A percentile compares a stretch with the other conserved stretches of the same genome.
phyloP scores from a whole-genome alignment of 2,888 invertebrate genomes.

The Formica aserva region DNA sequence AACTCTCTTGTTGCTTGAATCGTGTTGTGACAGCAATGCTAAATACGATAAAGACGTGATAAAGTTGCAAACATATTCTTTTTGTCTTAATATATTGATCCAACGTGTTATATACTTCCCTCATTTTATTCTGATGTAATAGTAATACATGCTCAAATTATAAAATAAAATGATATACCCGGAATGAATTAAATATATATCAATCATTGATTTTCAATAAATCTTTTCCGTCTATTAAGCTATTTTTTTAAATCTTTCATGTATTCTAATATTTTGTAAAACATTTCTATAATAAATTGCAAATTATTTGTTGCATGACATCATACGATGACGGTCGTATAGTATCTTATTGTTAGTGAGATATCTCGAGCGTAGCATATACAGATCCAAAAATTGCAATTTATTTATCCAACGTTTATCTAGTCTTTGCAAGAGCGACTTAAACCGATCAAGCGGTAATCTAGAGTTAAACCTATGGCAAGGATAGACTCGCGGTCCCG shows the following conservation, averaged over 20 bases:
- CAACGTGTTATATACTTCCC: background rate
- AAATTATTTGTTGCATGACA: background rate
- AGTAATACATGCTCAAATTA: background rate
- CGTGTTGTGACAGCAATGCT: conserved; percentile 28
- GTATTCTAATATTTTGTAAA: background rate
- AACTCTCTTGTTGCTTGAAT: background rate
- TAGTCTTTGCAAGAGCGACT: too few species aligned
- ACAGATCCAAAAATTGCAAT: background rate
- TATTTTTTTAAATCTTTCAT: background rate
- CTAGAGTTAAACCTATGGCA: background rate
- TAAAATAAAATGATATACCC: background rate
- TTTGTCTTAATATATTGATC: background rate
- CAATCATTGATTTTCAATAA: background rate
- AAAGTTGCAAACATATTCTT: background rate
- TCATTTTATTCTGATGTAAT: background rate
- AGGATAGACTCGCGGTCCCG: background rate
- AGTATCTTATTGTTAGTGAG: background rate
- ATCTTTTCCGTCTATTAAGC: background rate
- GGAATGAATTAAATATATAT: background rate
- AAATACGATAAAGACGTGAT: background rate
- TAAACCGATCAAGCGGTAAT: background rate
- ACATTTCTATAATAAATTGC: background rate
- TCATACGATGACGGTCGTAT: background rate
- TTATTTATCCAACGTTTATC: conserved; percentile 3
- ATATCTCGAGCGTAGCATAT: background rate